phyloP scores from a whole-genome alignment of 1,140 invertebrate genomes.

The Lethrus apterus region DNA sequence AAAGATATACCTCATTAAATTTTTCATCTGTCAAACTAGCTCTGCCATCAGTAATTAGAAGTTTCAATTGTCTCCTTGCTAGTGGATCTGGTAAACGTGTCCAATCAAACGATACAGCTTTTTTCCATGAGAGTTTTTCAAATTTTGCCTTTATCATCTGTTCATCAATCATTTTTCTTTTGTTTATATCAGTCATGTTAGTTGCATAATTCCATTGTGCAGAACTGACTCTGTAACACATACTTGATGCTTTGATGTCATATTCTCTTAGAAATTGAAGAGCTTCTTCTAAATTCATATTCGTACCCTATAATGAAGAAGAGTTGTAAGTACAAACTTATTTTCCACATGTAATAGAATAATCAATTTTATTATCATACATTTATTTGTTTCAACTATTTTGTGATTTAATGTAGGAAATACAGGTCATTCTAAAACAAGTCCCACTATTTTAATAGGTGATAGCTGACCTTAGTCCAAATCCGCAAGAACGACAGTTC shows the following conservation, averaged over 20 bases:
- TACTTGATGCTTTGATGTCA: conserved; percentile 60
- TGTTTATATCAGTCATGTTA: conserved; percentile 67
- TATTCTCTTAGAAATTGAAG: conserved; percentile 65
- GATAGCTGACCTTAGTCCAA: too few species aligned
- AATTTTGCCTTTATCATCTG: conserved; percentile 64
- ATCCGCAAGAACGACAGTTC: too few species aligned
- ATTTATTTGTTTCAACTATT: too few species aligned
- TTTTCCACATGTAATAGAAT: too few species aligned
- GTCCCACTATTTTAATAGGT: too few species aligned
- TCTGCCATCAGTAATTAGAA: conserved; percentile 61
- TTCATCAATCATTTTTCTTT: conserved; percentile 62
- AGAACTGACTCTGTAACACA: conserved; percentile 60
- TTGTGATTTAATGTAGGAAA: too few species aligned
- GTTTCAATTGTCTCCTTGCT: conserved; percentile 60
- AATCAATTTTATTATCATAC: too few species aligned
- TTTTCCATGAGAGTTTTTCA: conserved; percentile 64
- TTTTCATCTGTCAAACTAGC: conserved; percentile 67
- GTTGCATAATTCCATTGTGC: conserved; percentile 72
- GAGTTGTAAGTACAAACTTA: too few species aligned
- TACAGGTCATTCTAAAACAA: too few species aligned
- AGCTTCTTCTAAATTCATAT: conserved; percentile 60
- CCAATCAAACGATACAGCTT: conserved; percentile 60
- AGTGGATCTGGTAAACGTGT: conserved; percentile 58
- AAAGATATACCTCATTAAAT: conserved; percentile 56
- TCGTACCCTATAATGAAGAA: conserved; percentile 55